phyloP scores from a whole-genome alignment of 2,797 vertebrate genomes.

The Australoheros facetus region DNA sequence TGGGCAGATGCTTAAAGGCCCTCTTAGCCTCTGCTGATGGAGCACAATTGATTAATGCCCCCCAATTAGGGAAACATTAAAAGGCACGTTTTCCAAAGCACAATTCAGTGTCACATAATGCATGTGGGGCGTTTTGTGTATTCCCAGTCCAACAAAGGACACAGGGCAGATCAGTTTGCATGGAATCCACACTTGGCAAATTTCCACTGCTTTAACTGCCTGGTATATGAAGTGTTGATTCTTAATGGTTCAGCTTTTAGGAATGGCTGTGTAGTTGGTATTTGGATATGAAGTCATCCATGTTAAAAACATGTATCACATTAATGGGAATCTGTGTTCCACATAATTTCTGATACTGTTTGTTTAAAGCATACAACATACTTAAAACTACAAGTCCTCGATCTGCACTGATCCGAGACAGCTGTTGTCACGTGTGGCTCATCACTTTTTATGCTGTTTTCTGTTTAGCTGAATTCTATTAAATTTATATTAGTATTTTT shows the following conservation, averaged over 20 bases:
- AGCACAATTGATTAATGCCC: conserved; percentile 82
- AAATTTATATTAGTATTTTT: neutral
- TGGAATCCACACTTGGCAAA: conserved; percentile 68
- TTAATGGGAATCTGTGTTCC: conserved; percentile 28
- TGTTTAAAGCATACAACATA: conserved; percentile 8
- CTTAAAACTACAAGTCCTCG: conserved; percentile 1
- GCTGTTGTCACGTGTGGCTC: conserved; percentile 12
- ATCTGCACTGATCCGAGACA: conserved; percentile 7
- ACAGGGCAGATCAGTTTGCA: conserved; percentile 60
- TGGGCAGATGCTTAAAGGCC: conserved; percentile 73
- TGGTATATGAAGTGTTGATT: conserved; percentile 57
- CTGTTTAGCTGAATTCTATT: neutral
- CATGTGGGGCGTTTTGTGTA: conserved; percentile 66
- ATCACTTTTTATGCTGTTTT: conserved; percentile 1
- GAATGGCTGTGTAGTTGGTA: conserved; percentile 17
- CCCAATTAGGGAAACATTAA: conserved; percentile 83
- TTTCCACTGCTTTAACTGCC: conserved; percentile 65
- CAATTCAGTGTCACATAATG: conserved; percentile 68
- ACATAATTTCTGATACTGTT: neutral
- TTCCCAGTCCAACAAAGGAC: conserved; percentile 59
- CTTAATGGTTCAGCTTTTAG: conserved; percentile 59
- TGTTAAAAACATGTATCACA: conserved; percentile 18
- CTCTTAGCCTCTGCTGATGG: conserved; percentile 77
- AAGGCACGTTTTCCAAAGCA: conserved; percentile 75
- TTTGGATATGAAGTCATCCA: conserved; percentile 43